Conservation (phyloP, 1,140 invertebrate genomes). For the Drosophila equinoxialis region DNA sequence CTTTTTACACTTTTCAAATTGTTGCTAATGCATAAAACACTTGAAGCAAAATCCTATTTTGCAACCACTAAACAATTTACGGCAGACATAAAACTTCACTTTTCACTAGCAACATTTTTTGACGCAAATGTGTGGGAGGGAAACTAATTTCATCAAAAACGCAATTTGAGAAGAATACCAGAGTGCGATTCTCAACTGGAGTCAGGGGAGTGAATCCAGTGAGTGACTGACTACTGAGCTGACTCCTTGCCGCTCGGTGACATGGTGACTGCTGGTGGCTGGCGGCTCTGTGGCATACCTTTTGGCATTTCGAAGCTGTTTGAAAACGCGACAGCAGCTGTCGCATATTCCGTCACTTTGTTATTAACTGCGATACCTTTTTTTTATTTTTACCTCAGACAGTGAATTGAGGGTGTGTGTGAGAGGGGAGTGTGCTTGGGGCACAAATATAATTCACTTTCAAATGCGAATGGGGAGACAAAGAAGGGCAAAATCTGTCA, state of each 20-base stretch:
- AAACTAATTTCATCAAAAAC: conserved; percentile 70
- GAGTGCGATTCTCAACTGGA: conserved; percentile 10
- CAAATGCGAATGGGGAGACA: conserved; percentile 16
- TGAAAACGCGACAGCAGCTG: conserved; percentile 76
- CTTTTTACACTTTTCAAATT: conserved; percentile 6
- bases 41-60: conserved; percentile 4
- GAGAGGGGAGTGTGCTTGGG: conserved; percentile 2
- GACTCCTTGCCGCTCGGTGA: conserved; percentile 50
- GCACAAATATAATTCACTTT: conserved; percentile 60
- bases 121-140: conserved; percentile 17
- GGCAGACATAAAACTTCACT: conserved; percentile 16
- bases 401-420: background rate
- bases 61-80: conserved; percentile 23
- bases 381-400: conserved; percentile 34
- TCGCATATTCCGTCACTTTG: conserved; percentile 70
- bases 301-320: conserved; percentile 76
- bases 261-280: conserved; percentile 53
- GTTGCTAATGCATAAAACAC: conserved; percentile 12
- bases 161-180: conserved; percentile 54
- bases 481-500: conserved; percentile 57
- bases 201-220: conserved; percentile 15
- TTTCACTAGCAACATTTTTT: conserved; percentile 16
- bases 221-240: conserved; percentile 22
- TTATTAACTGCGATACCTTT: conserved; percentile 68
- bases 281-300: conserved; percentile 50